These are phyloP conservation scores for Percopsis omiscomaycus DNA, from an alignment of 2,797 vertebrate species.

Conservation along the genomic window DNA sequence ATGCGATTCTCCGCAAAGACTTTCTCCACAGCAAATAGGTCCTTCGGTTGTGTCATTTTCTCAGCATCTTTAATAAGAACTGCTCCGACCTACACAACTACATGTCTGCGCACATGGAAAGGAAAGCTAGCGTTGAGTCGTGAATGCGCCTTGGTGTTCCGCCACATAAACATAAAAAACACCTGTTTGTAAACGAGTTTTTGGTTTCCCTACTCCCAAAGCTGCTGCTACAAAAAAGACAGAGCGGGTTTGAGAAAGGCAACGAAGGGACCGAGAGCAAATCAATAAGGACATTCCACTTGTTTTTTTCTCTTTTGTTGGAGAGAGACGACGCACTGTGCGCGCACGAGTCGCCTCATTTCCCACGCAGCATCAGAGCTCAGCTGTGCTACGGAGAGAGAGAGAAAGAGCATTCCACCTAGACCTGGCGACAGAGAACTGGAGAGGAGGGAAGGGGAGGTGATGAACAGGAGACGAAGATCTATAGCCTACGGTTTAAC, in stretches of 20 bases:
- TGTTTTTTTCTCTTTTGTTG: slow-evolving; percentile 25
- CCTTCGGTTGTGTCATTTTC: slow-evolving; percentile 50
- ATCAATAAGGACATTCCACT: slow-evolving; percentile 24
- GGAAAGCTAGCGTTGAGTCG: slow-evolving; percentile 9
- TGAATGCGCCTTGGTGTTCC: slow-evolving; percentile 46
- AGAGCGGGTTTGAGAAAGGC: slow-evolving; percentile 12
- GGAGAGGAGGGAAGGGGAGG: too few species aligned
- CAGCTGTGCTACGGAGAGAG: slow-evolving; percentile 2
- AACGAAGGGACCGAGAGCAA: slow-evolving; percentile 7
- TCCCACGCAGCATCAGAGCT: slow-evolving; percentile 51
- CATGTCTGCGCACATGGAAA: slow-evolving; percentile 45
- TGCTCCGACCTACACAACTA: slow-evolving; percentile 32
- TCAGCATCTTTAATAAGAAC: slow-evolving; percentile 18
- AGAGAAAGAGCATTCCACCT: background rate
- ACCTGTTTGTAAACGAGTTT: slow-evolving; percentile 71
- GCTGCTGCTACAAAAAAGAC: slow-evolving; percentile 17
- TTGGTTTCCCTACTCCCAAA: slow-evolving; percentile 20
- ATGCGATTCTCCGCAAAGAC: slow-evolving; percentile 31
- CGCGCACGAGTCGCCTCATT: slow-evolving; percentile 39
- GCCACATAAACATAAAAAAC: slow-evolving; percentile 47
- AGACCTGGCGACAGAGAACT: too few species aligned
- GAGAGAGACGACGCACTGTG: slow-evolving; percentile 20
- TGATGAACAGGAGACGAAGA: too few species aligned
- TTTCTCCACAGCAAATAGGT: slow-evolving; percentile 31
- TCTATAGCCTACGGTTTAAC: too few species aligned